phyloP scores from a whole-genome alignment of 2,888 invertebrate genomes.

The Spialia ferax region DNA sequence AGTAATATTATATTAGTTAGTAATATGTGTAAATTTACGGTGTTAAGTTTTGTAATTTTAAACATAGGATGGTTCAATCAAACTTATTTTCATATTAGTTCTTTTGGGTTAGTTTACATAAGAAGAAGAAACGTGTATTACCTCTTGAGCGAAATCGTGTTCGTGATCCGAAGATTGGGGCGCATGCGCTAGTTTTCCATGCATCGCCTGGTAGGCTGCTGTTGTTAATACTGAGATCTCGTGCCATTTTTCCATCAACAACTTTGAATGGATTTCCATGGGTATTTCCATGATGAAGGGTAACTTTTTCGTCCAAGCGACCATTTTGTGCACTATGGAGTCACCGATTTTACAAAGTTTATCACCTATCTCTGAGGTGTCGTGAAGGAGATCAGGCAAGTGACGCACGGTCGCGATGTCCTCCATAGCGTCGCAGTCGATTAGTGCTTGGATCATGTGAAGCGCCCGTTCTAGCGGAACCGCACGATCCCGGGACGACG shows the following conservation, averaged over 20 bases:
- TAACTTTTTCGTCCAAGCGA: slow-evolving; percentile 99
- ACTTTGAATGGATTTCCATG: slow-evolving; percentile 97
- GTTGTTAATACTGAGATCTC: slow-evolving; percentile 97
- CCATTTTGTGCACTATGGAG: slow-evolving; percentile 99
- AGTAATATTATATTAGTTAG: no score
- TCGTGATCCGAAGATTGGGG: slow-evolving; percentile 85
- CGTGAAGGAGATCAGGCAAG: slow-evolving; percentile 95
- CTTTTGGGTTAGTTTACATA: slow-evolving; percentile 34
- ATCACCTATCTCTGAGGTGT: slow-evolving; percentile 96
- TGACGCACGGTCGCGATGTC: slow-evolving; percentile 97
- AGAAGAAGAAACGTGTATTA: slow-evolving; percentile 59
- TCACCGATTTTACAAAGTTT: slow-evolving; percentile 98
- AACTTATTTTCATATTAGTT: slow-evolving; percentile 6
- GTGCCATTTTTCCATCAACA: slow-evolving; percentile 99
- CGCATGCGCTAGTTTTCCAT: slow-evolving; percentile 87
- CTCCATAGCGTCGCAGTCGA: slow-evolving; percentile 99
- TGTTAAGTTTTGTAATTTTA: no score
- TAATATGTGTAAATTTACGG: no score
- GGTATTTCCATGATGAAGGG: slow-evolving; percentile 99
- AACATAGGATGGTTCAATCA: background rate
- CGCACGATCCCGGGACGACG: slow-evolving; percentile 93
- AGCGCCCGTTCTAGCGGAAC: slow-evolving; percentile 94
- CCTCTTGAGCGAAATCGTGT: slow-evolving; percentile 95
- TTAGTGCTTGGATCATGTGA: slow-evolving; percentile 96
- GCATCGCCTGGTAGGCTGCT: slow-evolving; percentile 97